Conservation (phyloP, 2,113 vertebrate genomes). For the Brevimyrus niger region DNA sequence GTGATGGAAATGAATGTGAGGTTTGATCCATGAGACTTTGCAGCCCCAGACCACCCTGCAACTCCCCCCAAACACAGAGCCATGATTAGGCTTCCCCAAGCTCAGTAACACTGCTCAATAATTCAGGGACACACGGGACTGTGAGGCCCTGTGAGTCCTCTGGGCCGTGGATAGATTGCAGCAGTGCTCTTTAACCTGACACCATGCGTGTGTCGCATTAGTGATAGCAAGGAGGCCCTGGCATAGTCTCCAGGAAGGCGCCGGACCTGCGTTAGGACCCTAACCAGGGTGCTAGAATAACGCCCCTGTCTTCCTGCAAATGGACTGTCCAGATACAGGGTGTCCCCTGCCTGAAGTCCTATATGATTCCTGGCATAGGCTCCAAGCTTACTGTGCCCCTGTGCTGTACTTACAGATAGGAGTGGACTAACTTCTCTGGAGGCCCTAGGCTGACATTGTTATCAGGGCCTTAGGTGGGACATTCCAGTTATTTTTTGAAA, state of each 20-base stretch:
- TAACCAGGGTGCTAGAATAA: not conserved
- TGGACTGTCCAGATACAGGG: not conserved
- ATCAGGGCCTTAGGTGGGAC: not conserved
- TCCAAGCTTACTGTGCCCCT: not conserved
- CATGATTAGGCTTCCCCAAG: not conserved
- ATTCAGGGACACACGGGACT: not conserved
- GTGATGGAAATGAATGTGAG: not conserved
- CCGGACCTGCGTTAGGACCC: not conserved
- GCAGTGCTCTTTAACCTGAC: not conserved
- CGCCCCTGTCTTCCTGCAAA: not conserved
- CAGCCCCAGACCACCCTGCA: not conserved
- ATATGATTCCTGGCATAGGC: not conserved
- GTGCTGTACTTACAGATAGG: not conserved
- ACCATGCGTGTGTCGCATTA: not conserved
- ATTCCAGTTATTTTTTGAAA: not conserved
- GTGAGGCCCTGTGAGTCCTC: not conserved
- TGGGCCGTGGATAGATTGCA: not conserved
- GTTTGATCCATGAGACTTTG: not conserved
- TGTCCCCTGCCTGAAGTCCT: not conserved
- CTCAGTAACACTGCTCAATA: constrained; percentile 9
- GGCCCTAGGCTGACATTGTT: not conserved
- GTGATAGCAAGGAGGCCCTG: not conserved
- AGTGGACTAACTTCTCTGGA: not conserved
- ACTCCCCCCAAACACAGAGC: not conserved
- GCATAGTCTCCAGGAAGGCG: not conserved